A percentile compares a stretch with the other conserved stretches of the same genome.
These are phyloP conservation scores for Halictus rubicundus DNA, from an alignment of 1,140 invertebrate genomes.

Conservation along the genomic window DNA sequence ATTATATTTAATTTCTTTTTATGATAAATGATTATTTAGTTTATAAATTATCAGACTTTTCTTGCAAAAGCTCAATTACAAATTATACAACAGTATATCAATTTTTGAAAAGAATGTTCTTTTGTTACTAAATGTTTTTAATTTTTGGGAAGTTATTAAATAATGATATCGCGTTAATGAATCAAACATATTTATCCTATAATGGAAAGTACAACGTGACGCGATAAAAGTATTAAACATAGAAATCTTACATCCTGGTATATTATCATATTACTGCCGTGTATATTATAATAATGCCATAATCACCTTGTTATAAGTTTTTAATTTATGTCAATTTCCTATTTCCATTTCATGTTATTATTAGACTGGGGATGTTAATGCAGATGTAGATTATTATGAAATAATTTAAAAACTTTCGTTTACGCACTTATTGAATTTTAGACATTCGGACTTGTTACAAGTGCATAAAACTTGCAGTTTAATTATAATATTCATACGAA, in stretches of 20 bases:
- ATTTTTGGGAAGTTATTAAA: neutral
- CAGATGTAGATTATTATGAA: no score
- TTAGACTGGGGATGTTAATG: no score
- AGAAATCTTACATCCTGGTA: constrained; percentile 24
- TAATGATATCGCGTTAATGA: constrained; percentile 29
- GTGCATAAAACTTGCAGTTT: neutral
- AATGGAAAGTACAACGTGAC: constrained; percentile 12
- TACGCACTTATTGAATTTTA: no score
- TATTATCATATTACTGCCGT: constrained; percentile 35
- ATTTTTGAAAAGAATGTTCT: neutral
- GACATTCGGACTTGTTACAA: no score
- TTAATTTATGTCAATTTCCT: constrained; percentile 5
- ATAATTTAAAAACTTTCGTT: no score
- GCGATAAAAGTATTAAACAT: constrained; percentile 15
- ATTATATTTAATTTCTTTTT: neutral
- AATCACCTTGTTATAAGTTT: constrained; percentile 14
- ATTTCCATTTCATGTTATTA: neutral
- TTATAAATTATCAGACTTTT: no score
- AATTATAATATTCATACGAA: neutral
- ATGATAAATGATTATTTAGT: neutral
- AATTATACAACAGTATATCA: neutral
- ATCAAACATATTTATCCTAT: constrained; percentile 26
- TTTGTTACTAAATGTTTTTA: neutral
- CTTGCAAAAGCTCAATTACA: neutral
- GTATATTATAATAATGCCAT: constrained; percentile 31